Evolutionary conservation across 2,113 vertebrate genomes (phyloP), one percentile per base, ranked within the genome.

Genomic region (Melospiza melodia): DNA sequence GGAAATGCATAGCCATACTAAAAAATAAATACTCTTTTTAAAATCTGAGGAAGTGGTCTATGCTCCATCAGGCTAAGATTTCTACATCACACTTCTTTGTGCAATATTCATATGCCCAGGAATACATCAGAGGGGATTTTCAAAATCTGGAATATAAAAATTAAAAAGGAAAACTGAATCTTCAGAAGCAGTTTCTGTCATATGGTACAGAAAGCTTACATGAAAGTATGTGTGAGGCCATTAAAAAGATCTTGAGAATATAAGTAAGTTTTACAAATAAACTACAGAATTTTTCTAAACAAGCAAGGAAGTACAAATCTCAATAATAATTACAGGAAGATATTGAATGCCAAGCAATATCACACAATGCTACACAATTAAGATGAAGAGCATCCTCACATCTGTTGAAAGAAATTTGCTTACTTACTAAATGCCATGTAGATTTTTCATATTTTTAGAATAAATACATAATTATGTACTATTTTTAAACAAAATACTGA

Each of bases 301-400:
- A 52, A 86, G 61, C 48, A 89, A 84, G 51, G 65, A 96, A 95
- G 87, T 54, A 91, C 65, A 87, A 65, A 74, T 92, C n/a, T 95
- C 87, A 84, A 21, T 85, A 95, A 76, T 94, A 89, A 97, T 95
- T 95, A 78, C 77, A 96, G 95, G 91, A 95, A 89, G 91, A 90
- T 71, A 44, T 0, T 90, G 84, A 92, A 95, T 87, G 91, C 93
- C 94, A 96, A 89, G 91, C 71, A 95, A 16, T 57, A 75, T 84
- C 44, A 75, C 74, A 94, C 68, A 97, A 87, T 89, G 31, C 69
- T 78, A 65, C 68, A 77, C 43, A 94, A 95, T 86, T 97, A 67
- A 87, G 91, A 92, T 78, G 89, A 92, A 96, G 65, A 95, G 93
- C 72, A 89, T 94, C 66, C 37, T 95, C 86, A 84, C 93, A 94